A percentile compares a stretch with the other conserved stretches of the same genome.
These are phyloP conservation scores for Botia kubotai DNA, from an alignment of 2,797 vertebrate species.

Conservation along the genomic window DNA sequence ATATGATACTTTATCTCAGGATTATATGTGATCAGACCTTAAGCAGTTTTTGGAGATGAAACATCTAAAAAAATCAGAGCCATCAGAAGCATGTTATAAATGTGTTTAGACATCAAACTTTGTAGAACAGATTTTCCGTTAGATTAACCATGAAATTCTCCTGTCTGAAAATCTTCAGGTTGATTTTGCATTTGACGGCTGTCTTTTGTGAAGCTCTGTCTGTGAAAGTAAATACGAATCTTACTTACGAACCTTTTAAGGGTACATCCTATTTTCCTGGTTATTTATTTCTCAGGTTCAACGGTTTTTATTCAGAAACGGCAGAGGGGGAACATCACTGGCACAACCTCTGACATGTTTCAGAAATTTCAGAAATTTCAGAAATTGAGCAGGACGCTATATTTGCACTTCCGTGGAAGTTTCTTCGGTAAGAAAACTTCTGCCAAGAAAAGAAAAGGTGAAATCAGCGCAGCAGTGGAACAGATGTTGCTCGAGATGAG, in stretches of 20 bases:
- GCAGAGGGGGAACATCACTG: background rate
- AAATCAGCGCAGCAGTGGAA: conserved; percentile 28
- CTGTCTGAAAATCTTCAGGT: background rate
- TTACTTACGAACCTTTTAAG: conserved; percentile 1
- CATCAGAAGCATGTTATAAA: background rate
- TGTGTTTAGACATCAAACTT: conserved; percentile 29
- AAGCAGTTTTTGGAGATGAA: conserved; percentile 5
- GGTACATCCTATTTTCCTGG: background rate
- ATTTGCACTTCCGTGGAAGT: background rate
- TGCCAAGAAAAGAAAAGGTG: background rate
- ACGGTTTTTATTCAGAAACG: background rate
- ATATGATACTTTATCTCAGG: background rate
- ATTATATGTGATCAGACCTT: background rate
- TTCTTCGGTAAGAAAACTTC: background rate
- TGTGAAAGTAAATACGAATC: conserved; percentile 19
- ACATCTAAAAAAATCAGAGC: too few species aligned
- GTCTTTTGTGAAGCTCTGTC: background rate
- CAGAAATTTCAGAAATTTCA: too few species aligned
- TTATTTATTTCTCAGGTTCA: conserved; percentile 34
- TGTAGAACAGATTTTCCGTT: conserved; percentile 2
- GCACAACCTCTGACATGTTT: background rate
- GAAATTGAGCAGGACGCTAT: background rate
- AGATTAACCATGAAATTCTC: conserved; percentile 12
- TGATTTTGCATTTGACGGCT: background rate
- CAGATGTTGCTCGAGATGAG: background rate